Conservation (phyloP, 2,888 invertebrate species). For the Nephrotoma appendiculata region DNA sequence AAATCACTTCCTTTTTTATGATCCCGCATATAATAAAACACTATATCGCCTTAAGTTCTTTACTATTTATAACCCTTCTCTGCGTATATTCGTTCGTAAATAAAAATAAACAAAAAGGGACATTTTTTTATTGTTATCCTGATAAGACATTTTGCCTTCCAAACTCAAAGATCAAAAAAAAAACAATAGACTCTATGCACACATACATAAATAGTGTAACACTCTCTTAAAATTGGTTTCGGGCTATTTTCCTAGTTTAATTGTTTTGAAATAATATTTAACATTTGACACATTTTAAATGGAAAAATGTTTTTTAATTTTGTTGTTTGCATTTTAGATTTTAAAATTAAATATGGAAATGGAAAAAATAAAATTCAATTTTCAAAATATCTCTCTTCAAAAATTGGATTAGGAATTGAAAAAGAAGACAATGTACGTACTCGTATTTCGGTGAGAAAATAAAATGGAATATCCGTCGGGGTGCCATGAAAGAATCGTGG, state of each 20-base stretch:
- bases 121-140: background rate
- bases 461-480: background rate
- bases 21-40: background rate
- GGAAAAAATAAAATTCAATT: background rate
- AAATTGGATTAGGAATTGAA: background rate
- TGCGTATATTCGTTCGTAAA: background rate
- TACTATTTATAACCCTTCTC: background rate
- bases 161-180: background rate
- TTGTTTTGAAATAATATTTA: background rate
- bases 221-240: background rate
- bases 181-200: background rate
- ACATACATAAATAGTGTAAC: background rate
- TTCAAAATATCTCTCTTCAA: background rate
- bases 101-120: background rate
- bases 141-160: background rate
- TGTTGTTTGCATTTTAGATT: background rate
- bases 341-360: background rate
- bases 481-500: no score
- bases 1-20: background rate
- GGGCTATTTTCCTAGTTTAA: background rate
- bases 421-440: no score
- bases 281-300: background rate
- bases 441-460: no score
- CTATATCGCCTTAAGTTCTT: background rate
- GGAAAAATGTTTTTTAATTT: background rate